Evolutionary conservation across 2,797 vertebrate genomes (phyloP), one percentile per base, ranked within the genome.

Genomic region (Florisuga fusca): DNA sequence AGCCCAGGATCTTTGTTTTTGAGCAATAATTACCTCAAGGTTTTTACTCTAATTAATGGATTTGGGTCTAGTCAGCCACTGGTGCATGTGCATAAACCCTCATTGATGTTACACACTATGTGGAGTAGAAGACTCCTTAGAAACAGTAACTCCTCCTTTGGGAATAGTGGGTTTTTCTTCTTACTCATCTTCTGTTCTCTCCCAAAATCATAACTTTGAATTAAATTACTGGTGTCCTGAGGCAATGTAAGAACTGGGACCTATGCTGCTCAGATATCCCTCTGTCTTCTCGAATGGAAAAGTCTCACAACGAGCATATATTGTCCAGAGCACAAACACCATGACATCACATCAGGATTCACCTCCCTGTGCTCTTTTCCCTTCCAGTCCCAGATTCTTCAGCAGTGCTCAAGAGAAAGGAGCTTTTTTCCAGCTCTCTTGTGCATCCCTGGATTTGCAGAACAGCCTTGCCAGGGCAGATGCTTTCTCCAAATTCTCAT

Each of bases 41-140:
- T 62, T 93, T 92, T 95, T 59, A 79, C 25, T 76, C 73, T 75
- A 84, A 84, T 85, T 66, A 89, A 43, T 66, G 63, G 31, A 63
- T 89, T 83, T 54, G 26, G 53, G 59, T 81, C 48, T 69, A 76
- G 68, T 75, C 79, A 86, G 64, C 20, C 48, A 46, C 48, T 27
- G 43, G 41, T 6, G 4, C 58, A 45, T 22, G 27, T 46, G 20
- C 54, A 55, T 58, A 87, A 91, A 68, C n/a, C 69, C 82, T 72
- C 69, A 84, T 3, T 81, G 90, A 89, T 53, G 33, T 36, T 76
- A 68, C 93, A 91, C 64, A 69, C 62, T 69, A n/a, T 0, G 3
- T 76, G 58, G 55, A 93, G 34, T 38, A 58, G 26, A 91, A 79
- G n/a, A 45, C 22, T 36, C 55, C n/a, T 64, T 48, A 62, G 46